Conservation (phyloP, 2,888 invertebrate species). For the Chloroclystis v-ata region DNA sequence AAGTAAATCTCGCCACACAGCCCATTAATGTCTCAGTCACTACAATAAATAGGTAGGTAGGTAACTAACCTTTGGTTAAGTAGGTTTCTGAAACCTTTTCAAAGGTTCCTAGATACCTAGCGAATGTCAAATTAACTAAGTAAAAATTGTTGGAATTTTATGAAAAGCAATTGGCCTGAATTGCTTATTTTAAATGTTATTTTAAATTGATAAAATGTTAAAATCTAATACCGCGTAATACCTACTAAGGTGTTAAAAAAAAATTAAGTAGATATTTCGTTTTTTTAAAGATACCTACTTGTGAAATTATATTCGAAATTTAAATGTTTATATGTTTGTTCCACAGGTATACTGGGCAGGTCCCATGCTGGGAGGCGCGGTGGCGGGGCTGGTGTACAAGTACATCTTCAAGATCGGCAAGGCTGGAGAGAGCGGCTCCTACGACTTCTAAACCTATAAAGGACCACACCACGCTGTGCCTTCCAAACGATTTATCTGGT, state of each 20-base stretch:
- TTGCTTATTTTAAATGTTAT: too few relatives aligned
- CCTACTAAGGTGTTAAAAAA: too few relatives aligned
- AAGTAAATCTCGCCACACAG: too few relatives aligned
- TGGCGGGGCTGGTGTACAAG: conserved; percentile 85
- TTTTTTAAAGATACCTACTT: too few relatives aligned
- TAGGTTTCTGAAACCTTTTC: neutral
- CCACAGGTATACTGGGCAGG: conserved; percentile 91
- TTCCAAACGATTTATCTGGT: conserved; percentile 28
- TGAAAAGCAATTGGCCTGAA: too few relatives aligned
- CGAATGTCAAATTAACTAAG: conserved; percentile 8
- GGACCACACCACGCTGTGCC: conserved; percentile 17
- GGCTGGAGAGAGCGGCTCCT: conserved; percentile 84
- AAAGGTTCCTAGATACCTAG: conserved; percentile 14
- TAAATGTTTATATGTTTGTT: conserved; percentile 6
- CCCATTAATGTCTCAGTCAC: too few relatives aligned
- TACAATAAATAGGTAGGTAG: neutral
- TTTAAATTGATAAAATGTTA: too few relatives aligned
- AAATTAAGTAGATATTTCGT: too few relatives aligned
- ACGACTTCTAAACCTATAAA: conserved; percentile 81
- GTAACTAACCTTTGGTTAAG: neutral
- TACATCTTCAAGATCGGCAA: conserved; percentile 84
- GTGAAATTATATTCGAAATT: neutral
- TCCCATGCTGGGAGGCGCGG: conserved; percentile 86
- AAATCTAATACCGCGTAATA: too few relatives aligned
- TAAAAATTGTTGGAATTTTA: too few relatives aligned